Conservation (phyloP, 1,140 invertebrate genomes). For the Drosophila bocqueti region DNA sequence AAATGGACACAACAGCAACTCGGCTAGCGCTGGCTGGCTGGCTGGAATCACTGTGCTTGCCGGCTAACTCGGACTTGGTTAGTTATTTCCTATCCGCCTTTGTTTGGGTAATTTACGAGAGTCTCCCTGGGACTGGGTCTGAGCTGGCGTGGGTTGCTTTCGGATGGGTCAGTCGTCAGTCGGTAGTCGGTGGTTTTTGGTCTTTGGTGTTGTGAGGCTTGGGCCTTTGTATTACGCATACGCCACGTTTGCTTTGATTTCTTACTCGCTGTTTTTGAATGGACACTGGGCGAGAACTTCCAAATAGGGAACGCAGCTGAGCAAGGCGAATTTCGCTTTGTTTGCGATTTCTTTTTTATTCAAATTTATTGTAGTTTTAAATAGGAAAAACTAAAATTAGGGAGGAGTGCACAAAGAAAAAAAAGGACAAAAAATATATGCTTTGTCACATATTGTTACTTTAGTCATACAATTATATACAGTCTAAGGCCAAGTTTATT, state of each 20-base stretch:
- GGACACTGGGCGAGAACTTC: conserved; percentile 43
- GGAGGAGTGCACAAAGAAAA: background rate
- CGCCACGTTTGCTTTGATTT: conserved; percentile 56
- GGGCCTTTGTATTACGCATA: conserved; percentile 68
- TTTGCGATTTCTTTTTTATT: conserved; percentile 50
- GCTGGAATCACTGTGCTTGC: conserved; percentile 27
- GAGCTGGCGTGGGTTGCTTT: conserved; percentile 41
- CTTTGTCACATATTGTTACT: background rate
- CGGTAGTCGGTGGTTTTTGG: conserved; percentile 15
- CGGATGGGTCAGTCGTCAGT: conserved; percentile 50
- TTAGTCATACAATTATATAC: background rate
- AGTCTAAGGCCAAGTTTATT: no score
- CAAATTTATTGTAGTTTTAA: conserved; percentile 17
- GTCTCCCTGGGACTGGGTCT: conserved; percentile 25
- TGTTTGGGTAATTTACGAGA: conserved; percentile 53
- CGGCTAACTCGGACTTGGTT: conserved; percentile 55
- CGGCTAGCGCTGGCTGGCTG: conserved; percentile 13
- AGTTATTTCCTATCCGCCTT: conserved; percentile 75
- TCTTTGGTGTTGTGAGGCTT: background rate
- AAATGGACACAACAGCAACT: conserved; percentile 70
- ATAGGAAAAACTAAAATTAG: background rate
- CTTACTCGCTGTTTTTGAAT: conserved; percentile 28
- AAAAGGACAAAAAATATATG: no score
- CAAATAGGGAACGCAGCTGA: conserved; percentile 42
- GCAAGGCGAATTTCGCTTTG: conserved; percentile 40